Evolutionary conservation across 2,888 invertebrate species (phyloP), one percentile per base, ranked within the genome.

Genomic region (Rhorus exstirpatorius): DNA sequence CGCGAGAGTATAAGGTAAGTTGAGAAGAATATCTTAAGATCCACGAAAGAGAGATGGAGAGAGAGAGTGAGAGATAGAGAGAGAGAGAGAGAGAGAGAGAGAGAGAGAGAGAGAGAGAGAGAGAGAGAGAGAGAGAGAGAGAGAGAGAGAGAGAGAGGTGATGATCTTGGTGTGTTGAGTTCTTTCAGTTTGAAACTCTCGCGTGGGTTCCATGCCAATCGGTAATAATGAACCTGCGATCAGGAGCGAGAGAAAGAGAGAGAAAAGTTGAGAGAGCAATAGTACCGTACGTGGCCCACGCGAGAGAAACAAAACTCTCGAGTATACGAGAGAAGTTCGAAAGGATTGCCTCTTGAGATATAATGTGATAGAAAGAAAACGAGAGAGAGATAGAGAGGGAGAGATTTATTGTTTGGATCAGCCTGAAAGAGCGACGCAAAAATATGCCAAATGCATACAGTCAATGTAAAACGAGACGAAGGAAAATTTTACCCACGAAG

Each of bases 301-400:
- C 80, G 76, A 80, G 74, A 79, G 72, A 44, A 81, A 76, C 79
- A 61, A 78, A 83, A 71, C 74, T 76, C 70, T 68, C 65, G 68
- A 63, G 65, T 55, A n/a, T n/a, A 71, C 71, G 71, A 35, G 74
- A 74, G 71, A 77, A 63, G 51, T 72, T 71, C 68, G 71, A 76
- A 76, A 60, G 65, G 81, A 84, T 84, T 77, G 65, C 72, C 79
- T 77, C 75, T 71, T 53, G 70, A 84, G 81, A 83, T 83, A 81
- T 51, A 12, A 35, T 68, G 21, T 14, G 21, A 21, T 53, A 26
- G 35, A 53, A 14, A 21, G 35, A 51, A 19, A 49, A 19, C 12
- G 60, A 31, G 58, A 35, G 35, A 61, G 41, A 41, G 21, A 19
- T 19, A 19, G 55, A n/a, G 24, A 26, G 55, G 6, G 26, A 55